Evolutionary conservation across 2,113 vertebrate species (phyloP), one percentile per base, ranked within the genome.

Genomic region (Nettapus auritus): DNA sequence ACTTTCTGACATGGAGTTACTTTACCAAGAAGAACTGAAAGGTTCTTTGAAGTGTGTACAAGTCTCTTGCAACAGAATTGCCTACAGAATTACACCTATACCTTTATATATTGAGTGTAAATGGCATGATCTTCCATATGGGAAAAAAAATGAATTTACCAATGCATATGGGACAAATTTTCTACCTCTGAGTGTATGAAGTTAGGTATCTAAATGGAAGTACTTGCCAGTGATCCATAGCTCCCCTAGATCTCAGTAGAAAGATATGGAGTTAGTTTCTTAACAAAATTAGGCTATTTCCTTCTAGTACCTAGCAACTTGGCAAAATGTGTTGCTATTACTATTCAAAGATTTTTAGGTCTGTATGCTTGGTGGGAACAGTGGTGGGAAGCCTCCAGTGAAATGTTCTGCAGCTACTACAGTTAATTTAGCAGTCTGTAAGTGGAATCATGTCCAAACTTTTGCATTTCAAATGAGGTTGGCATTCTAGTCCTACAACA

Each of bases 21-120:
- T 94, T 95, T 71, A 85, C 69, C 86, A 88, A 89, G 88, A 95
- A 95, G 93, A 92, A 89, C 88, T 91, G 56, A 74, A n/a, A 56
- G 60, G 67, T 38, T 91, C 86, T 97, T 78, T 92, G 88, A 74
- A 95, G 29, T 46, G n/a, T n/a, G 63, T 64, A 94, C 31, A 52
- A 77, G 94, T 81, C 80, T 80, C 53, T 96, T 81, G 86, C 62
- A 85, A 78, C 11, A 36, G 62, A 78, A 79, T 7, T 92, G 78
- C 60, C 67, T 75, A 62, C 17, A 64, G 86, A 92, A 95, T 91
- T 16, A 69, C 44, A 84, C 91, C 81, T 70, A 63, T 62, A 73
- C 63, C 46, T 92, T 94, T 96, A 85, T 57, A 69, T 73, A 88
- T 52, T 77, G 46, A 70, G 71, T 64, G 66, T 62, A 95, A 94